Evolutionary conservation across 1,140 invertebrate genomes (phyloP), one percentile per base, ranked within the genome.

Genomic region (Phthorimaea operculella): DNA sequence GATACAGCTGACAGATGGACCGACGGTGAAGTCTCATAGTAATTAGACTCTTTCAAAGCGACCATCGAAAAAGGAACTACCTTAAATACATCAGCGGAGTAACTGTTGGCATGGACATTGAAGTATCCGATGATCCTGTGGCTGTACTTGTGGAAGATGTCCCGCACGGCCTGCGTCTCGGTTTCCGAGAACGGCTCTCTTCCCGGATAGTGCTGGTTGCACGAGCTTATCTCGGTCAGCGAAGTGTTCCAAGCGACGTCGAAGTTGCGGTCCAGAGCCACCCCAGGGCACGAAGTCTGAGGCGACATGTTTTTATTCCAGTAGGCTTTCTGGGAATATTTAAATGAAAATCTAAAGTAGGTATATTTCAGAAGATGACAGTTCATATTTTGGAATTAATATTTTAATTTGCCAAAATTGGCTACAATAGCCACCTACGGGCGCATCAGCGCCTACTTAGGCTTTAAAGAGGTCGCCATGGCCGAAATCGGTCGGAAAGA

Each of bases 131-230:
- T 28, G 8, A 84, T 78, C 63, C 75, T 82, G 15, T 79, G 71
- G 15, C 72, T 64, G 34, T 76, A 74, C n/a, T 62, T 69, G 33
- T 82, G 79, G 17, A 84, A 66, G 1, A 89, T 78, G 36, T 87
- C 83, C 1, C 87, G 76, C 36, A 92, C 75, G 0, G 89, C 87
- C 34, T 70, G 74, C 0, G 91, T 90, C 76, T 95, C 94, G 0
- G 87, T 83, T 76, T 96, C 94, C 0, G 93, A 94, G 68, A 94
- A 94, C 0, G 92, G 87, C 0, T 63, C 57, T 0, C 87, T 70
- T 0, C 94, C 94, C n/a, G 89, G 88, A 69, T 90, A 95, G 0
- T 88, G 88, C 15, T 91, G 89, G 15, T 89, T 88, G 66, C 93
- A 94, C 53, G 91, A 87, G 6, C 74, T 86, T 10, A 87, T 88